Base-by-base conservation (phyloP, 2,113 vertebrate species). In the Lophura nycthemera region DNA sequence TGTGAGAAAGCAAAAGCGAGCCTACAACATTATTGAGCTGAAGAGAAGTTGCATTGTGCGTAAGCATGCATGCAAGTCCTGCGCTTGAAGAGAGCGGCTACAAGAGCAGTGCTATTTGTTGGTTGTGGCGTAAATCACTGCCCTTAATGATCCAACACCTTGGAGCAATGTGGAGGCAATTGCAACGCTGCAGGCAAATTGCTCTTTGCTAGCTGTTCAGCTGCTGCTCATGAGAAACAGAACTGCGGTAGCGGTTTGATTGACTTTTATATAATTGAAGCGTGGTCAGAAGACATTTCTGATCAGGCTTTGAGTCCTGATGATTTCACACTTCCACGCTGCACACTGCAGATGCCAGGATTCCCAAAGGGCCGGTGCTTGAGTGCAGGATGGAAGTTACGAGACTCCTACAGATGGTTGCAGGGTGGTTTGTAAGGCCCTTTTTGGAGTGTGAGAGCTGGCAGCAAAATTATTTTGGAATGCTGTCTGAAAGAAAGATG, bases 391-490 rank as follows among this genome's bases (percentile, higher is more conserved):
- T 86, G 61, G 65, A 69, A 92, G 85, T 69, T 86, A 72, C 8
- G 15, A 90, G 83, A 38, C 52, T 45, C 78, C 76, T 92, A 42
- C 92, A 95, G 93, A 94, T 95, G 93, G 86, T 12, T 88, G 83
- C 90, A 93, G 94, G 88, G 96, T 90, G 95, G 38, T 69, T 96
- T 92, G 88, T 61, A 92, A 96, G 89, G 66, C 73, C 17, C 42
- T 86, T 94, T 43, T 14, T 89, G 86, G 88, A 94, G 94, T 34
- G 77, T 78, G 86, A 72, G 93, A 93, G 73, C 73, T 94, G 88
- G 90, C 96, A 95, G 32, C 47, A 56, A 81, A 86, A 60, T 83
- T 91, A 40, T 95, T 93, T 92, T 88, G 93, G 88, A 92, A 96
- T 81, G 69, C 73, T 83, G 34, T 69, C 65, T 0, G 0, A 74